Evolutionary conservation across 2,888 invertebrate genomes (phyloP).

Genomic region (Athalia circularis): DNA sequence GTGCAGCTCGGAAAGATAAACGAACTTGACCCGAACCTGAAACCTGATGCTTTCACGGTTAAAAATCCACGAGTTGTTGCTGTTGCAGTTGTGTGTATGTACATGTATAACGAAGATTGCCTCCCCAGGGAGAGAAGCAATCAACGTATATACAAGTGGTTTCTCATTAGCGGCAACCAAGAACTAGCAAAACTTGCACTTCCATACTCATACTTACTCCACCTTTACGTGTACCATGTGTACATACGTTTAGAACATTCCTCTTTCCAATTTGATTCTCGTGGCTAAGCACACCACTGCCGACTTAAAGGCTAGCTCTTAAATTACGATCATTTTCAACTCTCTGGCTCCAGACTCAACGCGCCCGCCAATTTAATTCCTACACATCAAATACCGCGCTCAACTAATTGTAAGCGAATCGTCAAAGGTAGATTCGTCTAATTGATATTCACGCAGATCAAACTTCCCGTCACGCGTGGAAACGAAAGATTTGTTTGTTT

Average conservation of each 20-base stretch:
- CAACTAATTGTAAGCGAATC: no score
- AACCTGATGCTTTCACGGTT: not conserved
- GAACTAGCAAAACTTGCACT: conserved; percentile 38
- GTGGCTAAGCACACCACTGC: not conserved
- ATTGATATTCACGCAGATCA: no score
- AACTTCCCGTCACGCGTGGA: no score
- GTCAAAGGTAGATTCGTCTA: no score
- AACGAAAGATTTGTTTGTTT: no score
- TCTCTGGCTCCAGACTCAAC: not conserved
- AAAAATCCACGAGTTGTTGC: not conserved
- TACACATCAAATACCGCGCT: not conserved
- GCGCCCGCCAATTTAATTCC: not conserved
- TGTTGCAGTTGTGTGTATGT: no score
- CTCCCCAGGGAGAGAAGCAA: conserved; percentile 31
- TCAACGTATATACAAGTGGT: conserved; percentile 30
- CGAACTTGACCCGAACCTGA: no score
- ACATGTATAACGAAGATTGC: conserved; percentile 12
- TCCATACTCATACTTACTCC: not conserved
- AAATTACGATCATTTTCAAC: conserved; percentile 2
- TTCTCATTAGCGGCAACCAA: conserved; percentile 31
- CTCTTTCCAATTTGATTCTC: not conserved
- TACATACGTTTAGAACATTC: not conserved
- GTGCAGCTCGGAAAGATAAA: no score
- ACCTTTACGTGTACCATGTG: no score
- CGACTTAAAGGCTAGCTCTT: not conserved